Percentiles rank a stretch among this genome's conserved stretches.
Evolutionary conservation across 2,113 vertebrate genomes (phyloP).

Genomic region (Oreocharis arfaki): DNA sequence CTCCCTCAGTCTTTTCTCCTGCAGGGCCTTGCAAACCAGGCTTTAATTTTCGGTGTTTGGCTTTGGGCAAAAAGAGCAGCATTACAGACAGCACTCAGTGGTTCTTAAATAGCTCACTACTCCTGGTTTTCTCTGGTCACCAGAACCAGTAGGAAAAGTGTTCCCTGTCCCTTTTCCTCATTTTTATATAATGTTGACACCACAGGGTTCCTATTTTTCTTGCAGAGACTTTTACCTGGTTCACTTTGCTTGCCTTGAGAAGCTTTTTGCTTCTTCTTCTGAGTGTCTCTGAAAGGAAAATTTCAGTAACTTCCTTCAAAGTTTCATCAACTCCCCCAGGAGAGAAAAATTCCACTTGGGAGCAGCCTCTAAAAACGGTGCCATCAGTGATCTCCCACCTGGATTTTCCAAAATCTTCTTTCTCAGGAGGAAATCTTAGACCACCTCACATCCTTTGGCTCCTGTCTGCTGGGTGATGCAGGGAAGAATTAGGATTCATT

Average conservation of each 20-base stretch:
- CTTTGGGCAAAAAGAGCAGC: not conserved
- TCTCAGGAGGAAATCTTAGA: not conserved
- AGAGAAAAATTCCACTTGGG: not conserved
- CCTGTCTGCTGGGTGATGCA: not conserved
- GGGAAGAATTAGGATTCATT: constrained; percentile 45
- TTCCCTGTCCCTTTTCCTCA: not conserved
- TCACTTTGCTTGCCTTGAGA: not conserved
- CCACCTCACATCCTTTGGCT: not conserved
- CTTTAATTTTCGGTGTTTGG: not conserved
- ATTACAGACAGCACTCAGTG: not conserved
- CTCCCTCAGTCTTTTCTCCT: not conserved
- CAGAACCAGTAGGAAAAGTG: not conserved
- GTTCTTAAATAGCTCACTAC: not conserved
- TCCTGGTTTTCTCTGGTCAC: not conserved
- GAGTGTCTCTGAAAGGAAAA: not conserved
- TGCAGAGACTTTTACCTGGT: not conserved
- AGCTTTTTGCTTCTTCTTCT: not conserved
- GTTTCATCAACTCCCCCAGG: not conserved
- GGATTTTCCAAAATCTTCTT: not conserved
- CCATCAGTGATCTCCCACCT: not conserved
- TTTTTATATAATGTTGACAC: not conserved
- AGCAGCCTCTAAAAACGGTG: not conserved
- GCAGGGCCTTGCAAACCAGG: not conserved
- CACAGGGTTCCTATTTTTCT: not conserved
- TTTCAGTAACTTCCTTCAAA: not conserved